Evolutionary conservation across 2,113 vertebrate genomes (phyloP), one percentile per base, ranked within the genome.

Genomic region (Saguinus midas): DNA sequence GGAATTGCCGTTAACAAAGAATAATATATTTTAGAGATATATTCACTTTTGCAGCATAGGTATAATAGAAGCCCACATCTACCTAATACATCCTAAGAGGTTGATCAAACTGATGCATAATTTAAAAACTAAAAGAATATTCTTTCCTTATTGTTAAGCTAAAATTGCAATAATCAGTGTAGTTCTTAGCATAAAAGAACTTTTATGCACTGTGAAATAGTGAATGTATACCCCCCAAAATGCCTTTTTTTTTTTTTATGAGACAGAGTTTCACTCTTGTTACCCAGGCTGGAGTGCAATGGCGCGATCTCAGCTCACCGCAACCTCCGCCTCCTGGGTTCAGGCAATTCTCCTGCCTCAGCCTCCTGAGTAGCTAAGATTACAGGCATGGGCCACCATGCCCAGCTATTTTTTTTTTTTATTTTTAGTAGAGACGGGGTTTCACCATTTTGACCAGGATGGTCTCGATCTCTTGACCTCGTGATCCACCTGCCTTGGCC

Each of bases 121-220:
- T 11, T 5, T 82, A 94, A 80, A 95, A 84, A 50, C 9, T 66
- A 32, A 95, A 68, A 83, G 17, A 64, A 86, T 89, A 78, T 52
- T 94, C 5, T 66, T 37, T 81, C 17, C 8, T 86, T 85, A 64
- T 11, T 87, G 18, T 78, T 81, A 78, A 83, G 32, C 8, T 76
- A 79, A 94, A 91, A 85, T 37, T 91, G 2, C 52, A 95, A 58
- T 78, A 80, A 92, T 66, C 48, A 72, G 10, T 61, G 55, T 48
- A 40, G 78, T 29, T 96, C 3, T 93, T 82, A 91, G 48, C 23
- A 93, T 82, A 84, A 3, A 57, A 80, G 8, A 27, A 66, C 5
- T 87, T 48, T 91, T 68, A 61, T 55, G 20, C 23, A 88, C 11
- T 93, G 21, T 78, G 10, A 95, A 96, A 85, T 58, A 83, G 88